Evolutionary conservation across 2,888 invertebrate genomes (phyloP).

Genomic region (Drosophila paramelanica): DNA sequence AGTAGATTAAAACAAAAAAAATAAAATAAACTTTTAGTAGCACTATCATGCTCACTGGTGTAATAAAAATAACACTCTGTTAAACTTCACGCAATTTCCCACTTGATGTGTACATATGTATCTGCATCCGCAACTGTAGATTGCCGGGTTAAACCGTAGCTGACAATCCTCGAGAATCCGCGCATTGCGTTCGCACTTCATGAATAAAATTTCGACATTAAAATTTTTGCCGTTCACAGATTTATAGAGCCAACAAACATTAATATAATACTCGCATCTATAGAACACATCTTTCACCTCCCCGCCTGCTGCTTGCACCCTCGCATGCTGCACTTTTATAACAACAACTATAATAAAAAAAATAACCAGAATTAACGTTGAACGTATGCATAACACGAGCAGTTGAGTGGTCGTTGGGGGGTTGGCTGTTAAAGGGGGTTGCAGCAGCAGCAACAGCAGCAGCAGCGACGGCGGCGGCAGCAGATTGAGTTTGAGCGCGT

Average conservation of each 20-base stretch:
- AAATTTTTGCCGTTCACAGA: conserved; percentile 57
- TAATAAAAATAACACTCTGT: conserved; percentile 24
- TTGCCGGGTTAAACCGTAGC: conserved; percentile 14
- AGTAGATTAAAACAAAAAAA: neutral
- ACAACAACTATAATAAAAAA: conserved; percentile 4
- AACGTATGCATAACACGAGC: conserved; percentile 43
- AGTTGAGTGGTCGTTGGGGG: conserved; percentile 10
- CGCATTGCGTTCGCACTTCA: conserved; percentile 52
- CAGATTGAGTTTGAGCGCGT: conserved; percentile 70
- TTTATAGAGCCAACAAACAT: conserved; percentile 54
- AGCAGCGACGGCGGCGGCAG: conserved; percentile 17
- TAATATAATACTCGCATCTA: conserved; percentile 48
- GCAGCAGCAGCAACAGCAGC: neutral
- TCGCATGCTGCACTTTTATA: conserved; percentile 20
- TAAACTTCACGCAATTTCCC: conserved; percentile 34
- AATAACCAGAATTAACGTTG: conserved; percentile 20
- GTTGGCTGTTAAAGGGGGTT: neutral
- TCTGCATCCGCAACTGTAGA: conserved; percentile 5
- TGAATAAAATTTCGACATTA: conserved; percentile 67
- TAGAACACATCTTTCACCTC: neutral
- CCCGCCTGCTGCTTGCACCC: conserved; percentile 5
- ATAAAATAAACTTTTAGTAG: neutral
- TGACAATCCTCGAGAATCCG: conserved; percentile 18
- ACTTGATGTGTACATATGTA: conserved; percentile 5
- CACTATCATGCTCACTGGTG: conserved; percentile 13